phyloP scores from a whole-genome alignment of 2,113 vertebrate species.

The Myrmecobius fasciatus region DNA sequence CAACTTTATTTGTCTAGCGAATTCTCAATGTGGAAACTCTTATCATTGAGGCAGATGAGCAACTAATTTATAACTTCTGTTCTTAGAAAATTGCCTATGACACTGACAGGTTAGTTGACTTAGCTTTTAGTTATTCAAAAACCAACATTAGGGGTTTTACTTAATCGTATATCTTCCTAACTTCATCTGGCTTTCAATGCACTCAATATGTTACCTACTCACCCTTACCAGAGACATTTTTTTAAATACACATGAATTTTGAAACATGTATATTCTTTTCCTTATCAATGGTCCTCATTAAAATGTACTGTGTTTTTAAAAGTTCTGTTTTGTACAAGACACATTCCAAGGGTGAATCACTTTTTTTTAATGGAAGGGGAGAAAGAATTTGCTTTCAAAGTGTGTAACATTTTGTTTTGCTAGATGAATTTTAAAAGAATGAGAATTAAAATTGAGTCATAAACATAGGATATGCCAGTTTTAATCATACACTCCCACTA shows the following conservation, averaged over 20 bases:
- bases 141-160: neutral
- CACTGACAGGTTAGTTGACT: neutral
- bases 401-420: neutral
- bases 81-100: neutral
- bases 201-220: neutral
- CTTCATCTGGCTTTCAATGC: neutral
- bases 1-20: neutral
- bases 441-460: slow-evolving; percentile 15
- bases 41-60: neutral
- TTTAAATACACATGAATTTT: neutral
- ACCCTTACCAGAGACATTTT: neutral
- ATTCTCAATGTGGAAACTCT: neutral
- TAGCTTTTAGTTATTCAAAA: neutral
- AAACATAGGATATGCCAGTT: neutral
- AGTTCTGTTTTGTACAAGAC: slow-evolving; percentile 22
- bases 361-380: slow-evolving; percentile 11
- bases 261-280: neutral
- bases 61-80: neutral
- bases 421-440: slow-evolving; percentile 10
- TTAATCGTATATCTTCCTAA: neutral
- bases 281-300: slow-evolving; percentile 2
- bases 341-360: slow-evolving; percentile 24
- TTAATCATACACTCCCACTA: slow-evolving; percentile 15
- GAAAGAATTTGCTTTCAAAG: neutral
- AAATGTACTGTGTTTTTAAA: slow-evolving; percentile 8